These are phyloP conservation scores for Sebastes vulpes DNA, from an alignment of 2,797 vertebrate species.

Conservation along the genomic window DNA sequence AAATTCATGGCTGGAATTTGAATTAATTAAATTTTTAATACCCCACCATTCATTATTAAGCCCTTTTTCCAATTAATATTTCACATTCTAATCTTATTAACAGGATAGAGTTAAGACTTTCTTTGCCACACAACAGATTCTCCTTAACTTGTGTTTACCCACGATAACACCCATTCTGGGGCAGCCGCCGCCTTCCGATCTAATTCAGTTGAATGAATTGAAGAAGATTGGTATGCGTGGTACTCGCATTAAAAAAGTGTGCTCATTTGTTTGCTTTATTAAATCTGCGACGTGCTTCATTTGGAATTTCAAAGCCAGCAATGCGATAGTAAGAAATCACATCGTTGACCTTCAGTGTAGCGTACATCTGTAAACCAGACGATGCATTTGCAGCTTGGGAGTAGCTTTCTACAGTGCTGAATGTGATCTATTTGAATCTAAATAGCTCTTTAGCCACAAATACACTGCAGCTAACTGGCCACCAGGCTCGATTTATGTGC, in stretches of 20 bases:
- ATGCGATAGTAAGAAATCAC: conserved; percentile 6
- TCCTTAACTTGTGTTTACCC: conserved; percentile 58
- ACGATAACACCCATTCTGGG: not conserved
- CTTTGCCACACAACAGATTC: conserved; percentile 62
- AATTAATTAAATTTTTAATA: conserved; percentile 82
- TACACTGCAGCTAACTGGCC: conserved; percentile 14
- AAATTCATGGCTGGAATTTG: conserved; percentile 76
- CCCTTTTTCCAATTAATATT: conserved; percentile 75
- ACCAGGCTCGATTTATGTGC: conserved; percentile 14
- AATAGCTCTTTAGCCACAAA: conserved; percentile 12
- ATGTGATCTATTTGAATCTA: conserved; percentile 9
- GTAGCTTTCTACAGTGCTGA: not conserved
- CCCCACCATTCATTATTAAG: conserved; percentile 84
- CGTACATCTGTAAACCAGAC: not conserved
- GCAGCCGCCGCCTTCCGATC: not conserved
- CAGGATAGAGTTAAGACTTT: conserved; percentile 58
- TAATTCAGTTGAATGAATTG: conserved; percentile 4
- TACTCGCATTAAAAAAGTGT: not conserved
- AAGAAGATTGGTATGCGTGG: not conserved
- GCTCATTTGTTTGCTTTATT: conserved; percentile 33
- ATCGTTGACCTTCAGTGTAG: conserved; percentile 6
- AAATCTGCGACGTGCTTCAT: not conserved
- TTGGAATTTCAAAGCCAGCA: conserved; percentile 8
- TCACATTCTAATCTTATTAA: conserved; percentile 81
- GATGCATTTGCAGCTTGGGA: not conserved